phyloP scores from a whole-genome alignment of 2,888 invertebrate genomes.

The Lamellibrachia satsuma region DNA sequence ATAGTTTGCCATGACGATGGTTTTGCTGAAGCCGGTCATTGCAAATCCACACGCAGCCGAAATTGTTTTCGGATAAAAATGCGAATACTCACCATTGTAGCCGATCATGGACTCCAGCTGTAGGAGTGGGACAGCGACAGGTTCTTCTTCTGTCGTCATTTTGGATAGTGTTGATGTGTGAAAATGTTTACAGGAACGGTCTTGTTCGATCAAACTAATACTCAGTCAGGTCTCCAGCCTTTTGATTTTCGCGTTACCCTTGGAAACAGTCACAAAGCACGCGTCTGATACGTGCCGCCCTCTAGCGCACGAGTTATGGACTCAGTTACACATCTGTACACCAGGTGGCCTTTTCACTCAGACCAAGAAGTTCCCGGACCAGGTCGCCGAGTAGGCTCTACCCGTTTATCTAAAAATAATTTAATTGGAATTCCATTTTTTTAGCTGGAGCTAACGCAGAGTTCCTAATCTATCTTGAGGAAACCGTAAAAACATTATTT shows the following conservation, averaged over 20 bases:
- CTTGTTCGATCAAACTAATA: not conserved
- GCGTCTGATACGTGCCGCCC: not conserved
- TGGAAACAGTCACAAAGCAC: not conserved
- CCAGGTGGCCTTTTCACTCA: not conserved
- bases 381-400: no score
- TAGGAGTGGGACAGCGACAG: slow-evolving; percentile 29
- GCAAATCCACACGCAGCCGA: not conserved
- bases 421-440: no score
- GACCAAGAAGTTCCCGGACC: no score
- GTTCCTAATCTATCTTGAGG: no score
- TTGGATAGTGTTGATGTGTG: slow-evolving; percentile 7
- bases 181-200: not conserved
- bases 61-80: not conserved
- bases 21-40: not conserved
- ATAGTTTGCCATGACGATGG: not conserved
- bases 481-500: no score
- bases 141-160: slow-evolving; percentile 26
- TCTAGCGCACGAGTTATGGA: not conserved
- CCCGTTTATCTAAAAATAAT: no score
- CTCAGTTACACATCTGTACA: not conserved
- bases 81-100: slow-evolving; percentile 35
- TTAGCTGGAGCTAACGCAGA: no score
- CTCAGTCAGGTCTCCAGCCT: not conserved
- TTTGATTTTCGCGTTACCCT: slow-evolving; percentile 3
- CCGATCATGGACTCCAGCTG: slow-evolving; percentile 39